Evolutionary conservation across 1,140 invertebrate genomes (phyloP), one percentile per base, ranked within the genome.

Genomic region (Leptinotarsa lineolata): DNA sequence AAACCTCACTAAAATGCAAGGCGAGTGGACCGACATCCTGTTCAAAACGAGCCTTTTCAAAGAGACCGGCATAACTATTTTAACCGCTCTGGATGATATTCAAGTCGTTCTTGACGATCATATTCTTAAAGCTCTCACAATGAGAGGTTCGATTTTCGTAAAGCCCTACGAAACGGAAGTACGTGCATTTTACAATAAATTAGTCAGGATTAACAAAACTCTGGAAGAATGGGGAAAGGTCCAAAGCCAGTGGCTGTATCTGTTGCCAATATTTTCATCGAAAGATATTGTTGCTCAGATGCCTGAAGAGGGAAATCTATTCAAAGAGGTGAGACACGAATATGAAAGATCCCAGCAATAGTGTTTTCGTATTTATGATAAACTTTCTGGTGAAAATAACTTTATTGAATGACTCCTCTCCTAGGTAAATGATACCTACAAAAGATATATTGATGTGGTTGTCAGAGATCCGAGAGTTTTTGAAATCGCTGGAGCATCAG

Each of bases 231-330:
- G 95, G 95, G 89, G 93, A 3, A 95, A 93, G 85, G 94, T 93
- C 15, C 93, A 95, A 84, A 89, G 91, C 48, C 94, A 95, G 76
- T 98, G 95, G 92, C 86, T 97, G n/a, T 97, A 97, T 84, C 86
- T 98, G 24, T 86, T 97, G 76, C 95, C 95, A 1, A 96, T 98
- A 78, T 98, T 98, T 85, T 94, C 93, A 3, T 97, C 95, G 1
- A 94, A 95, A 81, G 95, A 98, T 82, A 97, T 98, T 76, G 91
- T 95, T 45, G 91, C 91, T 1, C 96, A 98, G 86, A 94, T 99
- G 91, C 96, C 95, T 0, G 92, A 95, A 81, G 96, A 98, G 86
- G 94, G 92, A 11, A 86, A 88, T 13, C 84, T 95, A 69, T 97
- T 95, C 83, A 83, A 86, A 73, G 89, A 92, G 81, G 92, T 95